Evolutionary conservation across 2,797 vertebrate genomes (phyloP).

Genomic region (Lepidocolaptes lacrymiger): DNA sequence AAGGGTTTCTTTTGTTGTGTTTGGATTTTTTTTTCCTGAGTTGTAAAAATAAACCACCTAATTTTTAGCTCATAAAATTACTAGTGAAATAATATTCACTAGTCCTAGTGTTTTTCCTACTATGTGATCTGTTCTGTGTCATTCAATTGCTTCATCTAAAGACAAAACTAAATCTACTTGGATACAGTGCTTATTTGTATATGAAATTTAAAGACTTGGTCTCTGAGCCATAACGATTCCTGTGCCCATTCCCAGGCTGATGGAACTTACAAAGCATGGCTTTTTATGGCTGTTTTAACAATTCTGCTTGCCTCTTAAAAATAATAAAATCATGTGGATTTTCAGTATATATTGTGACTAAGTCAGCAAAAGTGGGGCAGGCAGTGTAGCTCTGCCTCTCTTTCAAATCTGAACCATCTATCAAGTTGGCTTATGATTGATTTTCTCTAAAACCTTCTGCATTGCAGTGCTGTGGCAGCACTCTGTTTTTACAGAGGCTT

Average conservation of each 20-base stretch:
- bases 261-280: background rate
- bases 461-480: conserved; percentile 48
- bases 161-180: background rate
- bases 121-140: background rate
- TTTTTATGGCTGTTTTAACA: background rate
- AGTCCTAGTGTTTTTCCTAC: background rate
- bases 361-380: conserved; percentile 24
- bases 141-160: background rate
- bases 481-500: background rate
- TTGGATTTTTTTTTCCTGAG: background rate
- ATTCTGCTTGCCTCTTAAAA: background rate
- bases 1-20: background rate
- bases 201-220: background rate
- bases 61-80: background rate
- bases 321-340: background rate
- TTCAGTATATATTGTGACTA: background rate
- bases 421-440: conserved; percentile 56
- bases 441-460: conserved; percentile 47
- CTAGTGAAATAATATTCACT: background rate
- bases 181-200: background rate
- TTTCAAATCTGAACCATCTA: conserved; percentile 25
- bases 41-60: background rate
- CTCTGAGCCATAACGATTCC: background rate
- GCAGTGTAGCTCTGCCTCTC: background rate
- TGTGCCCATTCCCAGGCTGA: background rate